Evolutionary conservation across 37 sponge, comb jelly and placozoan species (phyloP), one percentile per base, ranked within the genome.

Genomic region (Hormiphora californensis): DNA sequence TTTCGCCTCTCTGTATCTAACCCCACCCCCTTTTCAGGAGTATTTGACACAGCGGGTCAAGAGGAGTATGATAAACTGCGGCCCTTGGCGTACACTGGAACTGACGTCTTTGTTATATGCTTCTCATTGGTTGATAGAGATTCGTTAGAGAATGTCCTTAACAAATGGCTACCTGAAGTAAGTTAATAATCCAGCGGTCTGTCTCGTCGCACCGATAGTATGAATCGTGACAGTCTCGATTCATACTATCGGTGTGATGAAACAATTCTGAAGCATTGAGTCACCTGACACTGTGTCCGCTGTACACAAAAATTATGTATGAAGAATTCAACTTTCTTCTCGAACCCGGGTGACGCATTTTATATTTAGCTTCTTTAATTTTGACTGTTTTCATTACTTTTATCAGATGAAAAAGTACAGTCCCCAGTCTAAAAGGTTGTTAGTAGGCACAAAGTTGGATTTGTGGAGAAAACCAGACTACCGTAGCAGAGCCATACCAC

Each of bases 61-160:
- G 81, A 73, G 25, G 81, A 73, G 25, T 73, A 73, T 21, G 81
- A 73, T 73, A 73, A 73, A 73, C 81, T 73, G 3, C 9, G 81
- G 35, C 81, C 81, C 81, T 43, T 73, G 81, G 81, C 81, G n/a
- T 73, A 73, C 81, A 73, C 81, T 8, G 81, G 43, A 25, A 73
- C 81, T 3, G 81, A 73, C 25, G 81, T 73, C 4, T 73, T 73
- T 33, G 23, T 73, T 41, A 46, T 73, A 12, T 73, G 81, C 38
- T 73, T 73, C 46, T 73, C 81, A 39, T 43, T 73, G 81, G 81
- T 73, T 7, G 81, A 73, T 46, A 73, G 81, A 28, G 81, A 73
- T 40, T 73, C 81, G 3, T 33, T 73, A 22, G 81, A 73, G 27
- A 73, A 73, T 73, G 43, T 73, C 38, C 81, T 73, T 28, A 73